phyloP scores from a whole-genome alignment of 2,888 invertebrate species.

The Chrysolina haemoptera region DNA sequence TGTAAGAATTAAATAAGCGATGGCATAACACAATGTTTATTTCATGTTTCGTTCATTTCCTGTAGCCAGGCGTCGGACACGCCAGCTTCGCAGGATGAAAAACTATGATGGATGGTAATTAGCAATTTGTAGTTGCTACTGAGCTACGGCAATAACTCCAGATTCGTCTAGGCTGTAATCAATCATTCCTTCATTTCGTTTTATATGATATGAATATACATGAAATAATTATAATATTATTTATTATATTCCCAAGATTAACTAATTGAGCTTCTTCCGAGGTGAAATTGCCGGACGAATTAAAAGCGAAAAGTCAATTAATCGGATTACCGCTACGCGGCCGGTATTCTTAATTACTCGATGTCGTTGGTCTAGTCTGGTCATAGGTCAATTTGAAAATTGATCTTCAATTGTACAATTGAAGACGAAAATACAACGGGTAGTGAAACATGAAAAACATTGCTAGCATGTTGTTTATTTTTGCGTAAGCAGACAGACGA shows the following conservation, averaged over 20 bases:
- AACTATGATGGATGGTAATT: constrained; percentile 34
- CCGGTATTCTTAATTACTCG: constrained; percentile 14
- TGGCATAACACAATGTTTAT: background rate
- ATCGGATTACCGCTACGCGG: background rate
- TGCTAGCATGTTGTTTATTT: no score
- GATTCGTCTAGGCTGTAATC: constrained; percentile 20
- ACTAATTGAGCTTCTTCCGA: constrained; percentile 15
- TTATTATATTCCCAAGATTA: constrained; percentile 18
- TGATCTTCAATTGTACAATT: constrained; percentile 5
- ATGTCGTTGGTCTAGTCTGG: constrained; percentile 15
- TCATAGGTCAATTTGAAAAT: constrained; percentile 13
- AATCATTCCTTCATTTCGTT: constrained; percentile 31
- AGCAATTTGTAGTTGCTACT: constrained; percentile 35
- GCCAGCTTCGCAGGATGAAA: constrained; percentile 17
- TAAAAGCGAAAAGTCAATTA: constrained; percentile 11
- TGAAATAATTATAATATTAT: constrained; percentile 16
- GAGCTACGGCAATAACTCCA: constrained; percentile 34
- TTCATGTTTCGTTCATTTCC: constrained; percentile 9
- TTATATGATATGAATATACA: constrained; percentile 27
- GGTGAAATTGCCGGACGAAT: constrained; percentile 9
- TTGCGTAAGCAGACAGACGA: no score
- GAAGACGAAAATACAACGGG: background rate
- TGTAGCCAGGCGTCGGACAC: constrained; percentile 12
- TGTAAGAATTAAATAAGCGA: background rate
- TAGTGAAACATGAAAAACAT: no score